Evolutionary conservation across 2,888 invertebrate species (phyloP).

Genomic region (Melanotus villosus): DNA sequence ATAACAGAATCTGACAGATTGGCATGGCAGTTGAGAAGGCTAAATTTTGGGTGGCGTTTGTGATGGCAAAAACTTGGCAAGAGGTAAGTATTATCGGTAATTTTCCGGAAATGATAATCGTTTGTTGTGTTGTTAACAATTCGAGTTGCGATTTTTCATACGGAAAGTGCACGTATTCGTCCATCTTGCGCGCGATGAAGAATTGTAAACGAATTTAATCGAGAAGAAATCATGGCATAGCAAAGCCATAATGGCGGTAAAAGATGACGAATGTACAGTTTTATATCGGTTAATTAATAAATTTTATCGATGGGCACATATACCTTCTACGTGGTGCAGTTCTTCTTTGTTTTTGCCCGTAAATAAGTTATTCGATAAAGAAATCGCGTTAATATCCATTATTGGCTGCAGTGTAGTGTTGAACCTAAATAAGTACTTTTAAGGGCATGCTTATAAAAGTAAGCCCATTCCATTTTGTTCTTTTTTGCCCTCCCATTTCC

Average conservation of each 20-base stretch:
- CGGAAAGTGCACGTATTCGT: background rate
- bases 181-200: conserved; percentile 24
- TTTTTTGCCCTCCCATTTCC: conserved; percentile 26
- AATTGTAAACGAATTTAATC: conserved; percentile 31
- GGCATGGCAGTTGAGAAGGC: conserved; percentile 77
- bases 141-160: conserved; percentile 16
- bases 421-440: conserved; percentile 56
- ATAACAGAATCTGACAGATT: conserved; percentile 59
- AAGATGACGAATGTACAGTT: conserved; percentile 58
- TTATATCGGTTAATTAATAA: conserved; percentile 49
- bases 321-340: conserved; percentile 6
- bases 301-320: conserved; percentile 19
- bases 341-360: conserved; percentile 4
- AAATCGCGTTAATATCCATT: background rate
- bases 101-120: conserved; percentile 35
- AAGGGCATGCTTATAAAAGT: conserved; percentile 58
- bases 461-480: conserved; percentile 34
- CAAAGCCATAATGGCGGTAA: conserved; percentile 67
- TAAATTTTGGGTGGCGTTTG: conserved; percentile 84
- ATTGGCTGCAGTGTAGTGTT: conserved; percentile 11
- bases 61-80: conserved; percentile 85
- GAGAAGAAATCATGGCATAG: conserved; percentile 45
- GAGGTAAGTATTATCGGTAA: conserved; percentile 77
- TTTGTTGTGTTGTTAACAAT: conserved; percentile 21
- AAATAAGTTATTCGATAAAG: conserved; percentile 21